Conservation (phyloP, 2,888 invertebrate species). For the Fabriciana adippe region DNA sequence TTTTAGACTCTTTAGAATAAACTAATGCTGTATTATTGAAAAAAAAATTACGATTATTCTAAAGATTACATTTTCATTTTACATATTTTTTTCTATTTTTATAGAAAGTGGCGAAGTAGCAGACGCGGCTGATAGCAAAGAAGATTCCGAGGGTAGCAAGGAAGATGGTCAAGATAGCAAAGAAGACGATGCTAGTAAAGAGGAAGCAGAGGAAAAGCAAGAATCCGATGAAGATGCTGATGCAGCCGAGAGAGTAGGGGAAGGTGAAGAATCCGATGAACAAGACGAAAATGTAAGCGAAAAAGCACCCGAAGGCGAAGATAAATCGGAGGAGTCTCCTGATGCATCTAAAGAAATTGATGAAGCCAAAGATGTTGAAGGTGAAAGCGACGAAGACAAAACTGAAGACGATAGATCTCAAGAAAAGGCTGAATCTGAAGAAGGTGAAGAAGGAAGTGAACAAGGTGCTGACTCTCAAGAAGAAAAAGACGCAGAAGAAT, state of each 20-base stretch:
- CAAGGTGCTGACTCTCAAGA: slow-evolving; percentile 39
- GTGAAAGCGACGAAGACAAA: slow-evolving; percentile 45
- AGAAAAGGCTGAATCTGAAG: slow-evolving; percentile 68
- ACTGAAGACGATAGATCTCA: slow-evolving; percentile 71
- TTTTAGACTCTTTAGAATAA: too few relatives aligned
- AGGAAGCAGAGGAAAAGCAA: slow-evolving; percentile 51
- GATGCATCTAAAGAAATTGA: slow-evolving; percentile 49
- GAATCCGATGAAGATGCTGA: slow-evolving; percentile 52
- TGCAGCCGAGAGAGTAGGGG: slow-evolving; percentile 47
- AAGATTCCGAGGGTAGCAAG: slow-evolving; percentile 51
- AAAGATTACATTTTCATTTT: too few relatives aligned
- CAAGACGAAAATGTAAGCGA: slow-evolving; percentile 41
- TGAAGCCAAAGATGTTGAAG: slow-evolving; percentile 40
- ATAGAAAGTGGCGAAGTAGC: slow-evolving; percentile 68
- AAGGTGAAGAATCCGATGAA: slow-evolving; percentile 43
- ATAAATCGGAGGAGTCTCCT: slow-evolving; percentile 54
- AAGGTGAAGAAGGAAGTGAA: slow-evolving; percentile 49
- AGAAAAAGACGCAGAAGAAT: slow-evolving; percentile 43
- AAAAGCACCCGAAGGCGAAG: slow-evolving; percentile 45
- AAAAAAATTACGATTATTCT: background rate
- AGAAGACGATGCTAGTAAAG: slow-evolving; percentile 47
- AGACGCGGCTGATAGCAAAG: slow-evolving; percentile 61
- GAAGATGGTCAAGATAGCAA: slow-evolving; percentile 47
- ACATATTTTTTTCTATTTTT: slow-evolving; percentile 38
- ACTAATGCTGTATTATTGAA: too few relatives aligned